Percentiles rank a stretch among this genome's conserved stretches.
phyloP scores from a whole-genome alignment of 2,797 vertebrate genomes.

The Sparidentex hasta region DNA sequence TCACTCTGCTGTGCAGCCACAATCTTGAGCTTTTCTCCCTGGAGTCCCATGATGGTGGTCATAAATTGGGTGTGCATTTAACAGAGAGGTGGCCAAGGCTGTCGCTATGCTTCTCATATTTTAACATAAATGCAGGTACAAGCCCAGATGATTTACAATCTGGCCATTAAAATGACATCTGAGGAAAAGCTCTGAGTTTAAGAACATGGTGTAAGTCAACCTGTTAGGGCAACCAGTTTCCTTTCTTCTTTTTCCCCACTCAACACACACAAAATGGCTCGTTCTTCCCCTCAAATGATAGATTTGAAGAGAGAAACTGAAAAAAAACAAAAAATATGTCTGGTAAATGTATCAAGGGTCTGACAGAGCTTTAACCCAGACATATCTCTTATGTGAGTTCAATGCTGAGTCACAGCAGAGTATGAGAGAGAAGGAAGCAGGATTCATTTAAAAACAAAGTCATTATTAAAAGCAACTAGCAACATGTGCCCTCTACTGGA shows the following conservation, averaged over 20 bases:
- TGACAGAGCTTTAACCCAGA: constrained; percentile 8
- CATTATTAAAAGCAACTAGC: constrained; percentile 34
- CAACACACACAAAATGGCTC: constrained; percentile 11
- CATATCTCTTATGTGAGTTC: constrained; percentile 19
- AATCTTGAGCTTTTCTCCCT: constrained; percentile 80
- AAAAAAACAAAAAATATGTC: constrained; percentile 8
- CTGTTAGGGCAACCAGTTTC: constrained; percentile 16
- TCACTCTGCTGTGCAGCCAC: constrained; percentile 77
- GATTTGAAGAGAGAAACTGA: constrained; percentile 25
- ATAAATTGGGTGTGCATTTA: constrained; percentile 66
- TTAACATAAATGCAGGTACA: constrained; percentile 55
- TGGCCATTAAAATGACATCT: constrained; percentile 53
- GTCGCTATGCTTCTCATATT: constrained; percentile 59
- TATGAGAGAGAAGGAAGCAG: neutral
- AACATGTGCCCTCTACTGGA: constrained; percentile 81
- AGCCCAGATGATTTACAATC: constrained; percentile 65
- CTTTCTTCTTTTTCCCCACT: constrained; percentile 19
- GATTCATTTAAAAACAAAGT: constrained; percentile 27
- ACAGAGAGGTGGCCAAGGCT: constrained; percentile 51
- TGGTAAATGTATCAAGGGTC: constrained; percentile 4
- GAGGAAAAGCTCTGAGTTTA: constrained; percentile 42
- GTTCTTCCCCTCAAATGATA: constrained; percentile 32
- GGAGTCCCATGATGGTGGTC: constrained; percentile 68
- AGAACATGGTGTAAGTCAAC: constrained; percentile 45
- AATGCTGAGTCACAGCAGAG: constrained; percentile 14